Evolutionary conservation across 2,113 vertebrate species (phyloP).

Genomic region (Mixornis gularis): DNA sequence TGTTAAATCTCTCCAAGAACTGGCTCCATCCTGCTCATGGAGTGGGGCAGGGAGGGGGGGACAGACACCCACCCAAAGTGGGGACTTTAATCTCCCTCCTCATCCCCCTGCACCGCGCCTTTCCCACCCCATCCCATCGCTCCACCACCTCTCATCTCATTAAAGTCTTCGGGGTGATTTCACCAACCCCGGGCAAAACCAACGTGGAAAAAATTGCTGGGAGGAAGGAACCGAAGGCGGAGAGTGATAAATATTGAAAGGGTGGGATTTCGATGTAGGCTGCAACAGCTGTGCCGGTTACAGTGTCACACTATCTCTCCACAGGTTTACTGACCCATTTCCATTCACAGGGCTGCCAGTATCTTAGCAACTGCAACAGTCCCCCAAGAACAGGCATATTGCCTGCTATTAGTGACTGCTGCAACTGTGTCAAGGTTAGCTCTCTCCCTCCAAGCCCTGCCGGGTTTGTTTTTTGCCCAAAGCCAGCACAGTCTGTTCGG

Average conservation of each 20-base stretch:
- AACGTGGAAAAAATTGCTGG: constrained; percentile 59
- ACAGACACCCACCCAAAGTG: background rate
- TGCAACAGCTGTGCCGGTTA: constrained; percentile 84
- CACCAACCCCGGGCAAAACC: background rate
- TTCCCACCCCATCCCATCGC: background rate
- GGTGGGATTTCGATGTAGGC: constrained; percentile 81
- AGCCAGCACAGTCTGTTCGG: constrained; percentile 48
- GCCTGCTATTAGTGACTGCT: constrained; percentile 87
- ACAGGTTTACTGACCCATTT: constrained; percentile 96
- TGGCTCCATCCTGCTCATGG: constrained; percentile 58
- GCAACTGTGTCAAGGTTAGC: constrained; percentile 82
- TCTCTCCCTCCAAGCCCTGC: constrained; percentile 72
- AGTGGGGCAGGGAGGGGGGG: background rate
- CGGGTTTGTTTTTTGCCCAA: constrained; percentile 65
- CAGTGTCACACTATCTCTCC: constrained; percentile 94
- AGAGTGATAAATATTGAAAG: constrained; percentile 84
- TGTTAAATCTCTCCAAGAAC: constrained; percentile 74
- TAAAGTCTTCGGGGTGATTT: background rate
- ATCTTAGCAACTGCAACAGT: constrained; percentile 99
- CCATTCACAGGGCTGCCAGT: constrained; percentile 92
- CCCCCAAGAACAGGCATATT: constrained; percentile 94
- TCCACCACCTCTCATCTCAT: background rate
- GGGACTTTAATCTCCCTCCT: background rate
- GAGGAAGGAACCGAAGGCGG: constrained; percentile 72
- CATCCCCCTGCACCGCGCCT: background rate